Evolutionary conservation across 2,888 invertebrate genomes (phyloP).

Genomic region (Atethmia centrago): DNA sequence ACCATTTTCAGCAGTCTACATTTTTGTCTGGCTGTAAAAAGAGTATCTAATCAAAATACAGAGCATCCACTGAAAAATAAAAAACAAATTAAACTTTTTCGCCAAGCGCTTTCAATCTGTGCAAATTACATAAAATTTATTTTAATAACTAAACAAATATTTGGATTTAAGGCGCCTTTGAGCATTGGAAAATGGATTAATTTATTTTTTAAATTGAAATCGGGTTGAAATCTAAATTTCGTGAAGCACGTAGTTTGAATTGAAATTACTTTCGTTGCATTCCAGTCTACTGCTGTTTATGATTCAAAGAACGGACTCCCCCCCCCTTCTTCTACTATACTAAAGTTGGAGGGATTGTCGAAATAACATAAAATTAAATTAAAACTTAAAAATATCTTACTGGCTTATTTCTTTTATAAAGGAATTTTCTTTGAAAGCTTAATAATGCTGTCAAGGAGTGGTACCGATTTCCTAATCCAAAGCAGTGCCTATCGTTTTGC

Average conservation of each 20-base stretch:
- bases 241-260: constrained; percentile 63
- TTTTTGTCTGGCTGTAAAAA: neutral
- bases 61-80: constrained; percentile 10
- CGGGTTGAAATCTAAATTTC: constrained; percentile 48
- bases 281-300: constrained; percentile 51
- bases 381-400: constrained; percentile 7
- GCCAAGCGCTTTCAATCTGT: constrained; percentile 24
- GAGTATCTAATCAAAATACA: constrained; percentile 5
- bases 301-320: constrained; percentile 50
- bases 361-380: constrained; percentile 15
- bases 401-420: neutral
- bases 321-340: neutral
- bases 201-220: constrained; percentile 70
- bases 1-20: neutral
- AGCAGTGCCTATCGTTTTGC: neutral
- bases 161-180: constrained; percentile 54
- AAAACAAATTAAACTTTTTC: constrained; percentile 20
- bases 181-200: constrained; percentile 63
- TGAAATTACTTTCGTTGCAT: constrained; percentile 61
- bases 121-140: constrained; percentile 33
- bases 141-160: constrained; percentile 59
- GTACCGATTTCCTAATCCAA: neutral
- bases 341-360: constrained; percentile 5
- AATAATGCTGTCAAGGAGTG: neutral
- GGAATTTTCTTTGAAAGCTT: neutral